A percentile compares a stretch with the other conserved stretches of the same genome.
Conservation (phyloP, 2,797 vertebrate species). For the Gymnothorax reevesii region DNA sequence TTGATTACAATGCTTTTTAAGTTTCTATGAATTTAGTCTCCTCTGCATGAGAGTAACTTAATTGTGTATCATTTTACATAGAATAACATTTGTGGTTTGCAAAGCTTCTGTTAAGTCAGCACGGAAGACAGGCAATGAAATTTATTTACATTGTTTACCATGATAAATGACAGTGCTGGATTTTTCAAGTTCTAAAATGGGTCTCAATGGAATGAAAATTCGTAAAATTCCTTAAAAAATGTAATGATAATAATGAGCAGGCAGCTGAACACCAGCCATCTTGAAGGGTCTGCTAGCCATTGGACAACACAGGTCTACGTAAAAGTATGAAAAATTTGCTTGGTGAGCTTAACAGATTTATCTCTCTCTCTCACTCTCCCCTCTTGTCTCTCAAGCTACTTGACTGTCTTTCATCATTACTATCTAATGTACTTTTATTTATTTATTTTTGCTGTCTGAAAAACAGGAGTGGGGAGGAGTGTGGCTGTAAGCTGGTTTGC, state of each 20-base stretch:
- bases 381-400: neutral
- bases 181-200: neutral
- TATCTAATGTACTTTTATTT: conserved; percentile 57
- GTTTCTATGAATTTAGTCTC: neutral
- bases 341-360: conserved; percentile 32
- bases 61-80: neutral
- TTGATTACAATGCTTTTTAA: neutral
- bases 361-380: neutral
- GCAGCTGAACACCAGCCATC: neutral
- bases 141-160: neutral
- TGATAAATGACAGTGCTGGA: neutral
- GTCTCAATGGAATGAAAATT: neutral
- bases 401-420: conserved; percentile 68
- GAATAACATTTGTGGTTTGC: neutral
- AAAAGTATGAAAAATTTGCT: neutral
- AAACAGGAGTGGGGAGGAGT: conserved; percentile 64
- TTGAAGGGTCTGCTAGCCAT: neutral
- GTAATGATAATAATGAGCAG: neutral
- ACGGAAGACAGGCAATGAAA: neutral
- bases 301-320: neutral
- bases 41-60: neutral
- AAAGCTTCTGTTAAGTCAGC: too few species aligned
- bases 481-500: conserved; percentile 57
- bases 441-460: conserved; percentile 42
- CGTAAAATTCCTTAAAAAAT: neutral